Evolutionary conservation across 2,888 invertebrate species (phyloP).

Genomic region (Pherbina coryleti): DNA sequence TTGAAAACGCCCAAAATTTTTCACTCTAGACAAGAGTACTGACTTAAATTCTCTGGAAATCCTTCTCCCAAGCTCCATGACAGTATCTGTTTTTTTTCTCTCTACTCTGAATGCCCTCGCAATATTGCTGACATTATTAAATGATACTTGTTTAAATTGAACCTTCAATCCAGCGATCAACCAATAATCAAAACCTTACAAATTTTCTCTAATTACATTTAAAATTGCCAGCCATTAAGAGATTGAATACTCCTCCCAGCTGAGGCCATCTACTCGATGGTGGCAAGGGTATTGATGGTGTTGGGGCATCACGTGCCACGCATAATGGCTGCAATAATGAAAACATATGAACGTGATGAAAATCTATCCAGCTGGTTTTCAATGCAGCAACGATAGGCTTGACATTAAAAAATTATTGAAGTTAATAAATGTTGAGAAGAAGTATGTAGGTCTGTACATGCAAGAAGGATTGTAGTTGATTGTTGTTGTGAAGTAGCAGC

Average conservation of each 20-base stretch:
- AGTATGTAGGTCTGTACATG: not conserved
- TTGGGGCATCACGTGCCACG: slow-evolving; percentile 35
- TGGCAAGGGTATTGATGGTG: not conserved
- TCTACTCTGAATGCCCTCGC: too few species aligned
- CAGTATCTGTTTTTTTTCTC: too few species aligned
- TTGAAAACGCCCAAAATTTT: too few species aligned
- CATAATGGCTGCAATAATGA: slow-evolving; percentile 36
- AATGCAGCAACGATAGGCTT: slow-evolving; percentile 42
- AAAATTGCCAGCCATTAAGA: slow-evolving; percentile 22
- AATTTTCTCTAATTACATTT: slow-evolving; percentile 30
- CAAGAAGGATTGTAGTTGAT: not conserved
- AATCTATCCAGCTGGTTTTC: not conserved
- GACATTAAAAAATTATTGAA: slow-evolving; percentile 37
- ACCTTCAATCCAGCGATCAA: too few species aligned
- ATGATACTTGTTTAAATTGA: too few species aligned
- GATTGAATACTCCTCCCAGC: not conserved
- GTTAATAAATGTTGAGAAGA: slow-evolving; percentile 18
- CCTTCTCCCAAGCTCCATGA: too few species aligned
- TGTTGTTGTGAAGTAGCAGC: not conserved
- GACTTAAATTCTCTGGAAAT: too few species aligned
- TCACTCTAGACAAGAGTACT: too few species aligned
- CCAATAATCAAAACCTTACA: not conserved
- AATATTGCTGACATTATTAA: too few species aligned
- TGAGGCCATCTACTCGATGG: not conserved
- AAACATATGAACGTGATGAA: slow-evolving; percentile 32